Evolutionary conservation across 2,888 invertebrate species (phyloP).

Genomic region (Opisthograptis luteolata): DNA sequence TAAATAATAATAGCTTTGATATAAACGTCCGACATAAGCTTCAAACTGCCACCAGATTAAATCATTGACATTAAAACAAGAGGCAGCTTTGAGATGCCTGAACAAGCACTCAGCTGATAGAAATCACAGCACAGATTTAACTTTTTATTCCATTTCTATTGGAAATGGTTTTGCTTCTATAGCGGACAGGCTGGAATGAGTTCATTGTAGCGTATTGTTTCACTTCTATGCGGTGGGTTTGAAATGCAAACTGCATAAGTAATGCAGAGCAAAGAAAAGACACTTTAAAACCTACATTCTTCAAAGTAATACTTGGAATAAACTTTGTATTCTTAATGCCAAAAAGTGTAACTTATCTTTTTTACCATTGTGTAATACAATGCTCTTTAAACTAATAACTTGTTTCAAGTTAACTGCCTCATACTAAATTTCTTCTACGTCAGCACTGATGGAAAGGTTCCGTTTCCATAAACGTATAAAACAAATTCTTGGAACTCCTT

Average conservation of each 20-base stretch:
- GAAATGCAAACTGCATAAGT: constrained; percentile 1
- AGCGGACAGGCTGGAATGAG: too few species aligned
- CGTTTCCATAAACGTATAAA: background rate
- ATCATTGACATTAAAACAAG: constrained; percentile 51
- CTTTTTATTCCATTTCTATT: constrained; percentile 54
- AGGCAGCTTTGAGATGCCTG: constrained; percentile 47
- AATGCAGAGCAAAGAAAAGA: background rate
- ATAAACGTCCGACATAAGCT: constrained; percentile 37
- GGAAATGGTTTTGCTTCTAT: constrained; percentile 23
- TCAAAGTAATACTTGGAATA: too few species aligned
- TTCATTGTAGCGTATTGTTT: too few species aligned
- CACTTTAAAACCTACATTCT: too few species aligned
- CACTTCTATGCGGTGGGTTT: background rate
- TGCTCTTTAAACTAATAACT: too few species aligned
- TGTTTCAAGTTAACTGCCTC: too few species aligned
- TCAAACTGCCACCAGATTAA: constrained; percentile 41
- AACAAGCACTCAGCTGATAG: constrained; percentile 51
- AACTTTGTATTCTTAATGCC: too few species aligned
- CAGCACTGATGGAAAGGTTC: background rate
- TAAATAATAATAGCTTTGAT: constrained; percentile 23
- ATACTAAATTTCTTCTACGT: too few species aligned
- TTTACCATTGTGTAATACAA: too few species aligned
- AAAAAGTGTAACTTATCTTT: too few species aligned
- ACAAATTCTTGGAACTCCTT: too few species aligned
- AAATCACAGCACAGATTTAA: constrained; percentile 50